Evolutionary conservation across 2,888 invertebrate species (phyloP), one percentile per base, ranked within the genome.

Genomic region (Dolichomitus sp.): DNA sequence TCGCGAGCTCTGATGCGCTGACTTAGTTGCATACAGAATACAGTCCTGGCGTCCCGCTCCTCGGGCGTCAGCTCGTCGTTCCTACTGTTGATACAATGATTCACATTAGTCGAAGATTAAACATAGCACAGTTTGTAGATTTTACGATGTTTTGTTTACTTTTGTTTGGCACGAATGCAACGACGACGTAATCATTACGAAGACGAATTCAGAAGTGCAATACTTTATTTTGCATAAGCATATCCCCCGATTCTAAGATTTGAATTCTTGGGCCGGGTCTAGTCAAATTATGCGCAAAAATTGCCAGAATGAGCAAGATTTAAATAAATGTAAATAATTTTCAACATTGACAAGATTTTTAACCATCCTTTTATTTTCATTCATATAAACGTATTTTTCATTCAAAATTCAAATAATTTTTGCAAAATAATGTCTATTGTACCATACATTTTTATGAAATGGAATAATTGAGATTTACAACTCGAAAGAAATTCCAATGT

Each of bases 11-110:
- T 96, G 90, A 99, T 99, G 88, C 98, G 96, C 91, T 99, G 98
- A 77, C 99, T 98, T 78, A 99, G 94, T 94, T 99, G 99, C 98
- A 99, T 99, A 92, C 99, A 99, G 94, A 99, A 99, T 5, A 99
- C 98, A 59, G 99, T 99, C 48, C 99, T 96, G n/a, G 99, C 97
- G 95, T 99, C 99, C 83, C 99, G 95, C 94, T 99, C 99, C 94
- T 99, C 99, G 0, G 99, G 98, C 63, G 99, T 98, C 77, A 99
- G 94, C 89, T 98, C 98, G 82, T 93, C 93, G 69, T 90, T 91
- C 68, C 93, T 89, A 7, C 90, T 90, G 45, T 27, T 88, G 66
- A 42, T 14, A 73, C 0, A 66, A 77, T 23, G 37, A 61, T 12
- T 57, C 14, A 50, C 63, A 23, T 72, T 59, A 69, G 69, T 48